Base-by-base conservation (phyloP, 2,888 invertebrate species). In the Priapulus caudatus region DNA sequence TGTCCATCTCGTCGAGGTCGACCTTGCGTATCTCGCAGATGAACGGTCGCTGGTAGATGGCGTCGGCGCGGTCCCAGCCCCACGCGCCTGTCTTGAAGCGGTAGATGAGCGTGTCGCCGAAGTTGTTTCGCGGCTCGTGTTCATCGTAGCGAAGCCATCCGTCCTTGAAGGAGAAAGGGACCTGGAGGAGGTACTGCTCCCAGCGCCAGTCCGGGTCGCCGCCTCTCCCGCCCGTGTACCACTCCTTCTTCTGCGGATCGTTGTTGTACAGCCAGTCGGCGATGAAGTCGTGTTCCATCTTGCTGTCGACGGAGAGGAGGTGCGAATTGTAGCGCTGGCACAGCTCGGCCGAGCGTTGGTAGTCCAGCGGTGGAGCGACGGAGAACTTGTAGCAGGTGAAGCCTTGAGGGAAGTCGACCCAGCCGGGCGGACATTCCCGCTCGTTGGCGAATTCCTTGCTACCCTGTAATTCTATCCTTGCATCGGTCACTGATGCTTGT, bases 281-380 rank as follows among this genome's bases (percentile, higher is more conserved):
- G 43, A 93, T 76, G 66, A 91, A 93, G 0, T 84, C 80, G 74
- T 92, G 90, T 68, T 93, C 92, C 54, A 87, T 87, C 2, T 82
- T 75, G 52, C 77, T 81, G 65, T 85, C 86, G 3, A 93, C 79
- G 56, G 85, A 81, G 0, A 84, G 75, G 50, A 92, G 73, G 66
- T 90, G 86, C 1, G 87, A 81, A 64, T 83, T 60, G 49, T 59
- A 62, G 84, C 0, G 86, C 84, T 75, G 10, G n/a, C 33, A 33
- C n/a, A n/a, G 10, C 10, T 33, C 33, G 10, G 10, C 10, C n/a
- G 33, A 10, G 10, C n/a, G 33, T 33, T 10, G 10, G n/a, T 10
- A 33, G n/a, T 33, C 33, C 33, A 33, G 33, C n/a, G 33, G 33
- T n/a, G 33, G 33, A 33, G 33, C 33, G 10, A 10, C 10, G 10